Evolutionary conservation across 1,140 invertebrate genomes (phyloP), one percentile per base, ranked within the genome.

Genomic region (Centruroides sculpturatus): DNA sequence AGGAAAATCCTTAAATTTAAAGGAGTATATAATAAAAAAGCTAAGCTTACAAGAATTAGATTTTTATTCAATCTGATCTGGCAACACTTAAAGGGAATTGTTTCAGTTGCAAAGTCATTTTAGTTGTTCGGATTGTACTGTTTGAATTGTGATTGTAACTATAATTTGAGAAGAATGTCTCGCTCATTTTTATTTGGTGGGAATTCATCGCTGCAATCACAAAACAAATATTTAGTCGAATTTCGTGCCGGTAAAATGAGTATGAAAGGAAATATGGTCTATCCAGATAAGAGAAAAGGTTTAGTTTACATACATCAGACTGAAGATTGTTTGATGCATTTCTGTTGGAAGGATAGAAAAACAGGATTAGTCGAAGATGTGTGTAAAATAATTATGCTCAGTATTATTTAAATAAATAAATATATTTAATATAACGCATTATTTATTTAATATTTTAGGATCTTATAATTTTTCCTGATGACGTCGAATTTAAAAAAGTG

Each of bases 401-500:
- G 23, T 23, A 23, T 23, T 23, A 23, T 23, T 23, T 23, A 23
- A 23, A 23, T 23, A 23, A 23, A 23, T 23, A 23, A 23, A 2
- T 23, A 23, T 23, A 23, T 23, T 23, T 23, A 23, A 23, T 23
- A 23, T 2, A 23, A 23, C 23, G 23, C 23, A 2, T 41, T 41
- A 41, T 41, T 41, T 41, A 41, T 41, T 41, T 41, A 6, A 41
- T 41, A 6, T 41, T 41, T 41, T 69, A 88, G 87, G 96, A 99
- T 79, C 77, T 99, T 35, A 92, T 99, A 50, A 96, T 99, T 66
- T 99, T 99, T 67, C 96, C 94, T 41, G 96, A 98, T 75, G 96
- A 99, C 74, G 93, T 92, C 71, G 95, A 98, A 75, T 99, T 96
- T 77, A 89, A 93, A 61, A 82, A 84, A 67, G 92, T 99, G 0